Evolutionary conservation across 2,797 vertebrate species (phyloP), one percentile per base, ranked within the genome.

Genomic region (Pyrocephalus nanus): DNA sequence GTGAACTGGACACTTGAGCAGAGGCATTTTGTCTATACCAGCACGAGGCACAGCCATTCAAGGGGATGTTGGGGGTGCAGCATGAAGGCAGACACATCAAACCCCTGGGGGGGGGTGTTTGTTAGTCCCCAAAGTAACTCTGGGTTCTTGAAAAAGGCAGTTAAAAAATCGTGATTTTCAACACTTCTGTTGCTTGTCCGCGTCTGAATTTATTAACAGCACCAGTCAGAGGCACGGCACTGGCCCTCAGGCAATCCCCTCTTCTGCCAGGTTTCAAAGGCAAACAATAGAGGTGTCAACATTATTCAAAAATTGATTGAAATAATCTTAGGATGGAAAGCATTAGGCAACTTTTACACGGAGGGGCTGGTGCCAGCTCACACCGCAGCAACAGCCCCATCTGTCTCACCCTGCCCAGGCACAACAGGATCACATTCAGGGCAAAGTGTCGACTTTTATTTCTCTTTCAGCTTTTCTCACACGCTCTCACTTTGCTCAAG

Each of bases 271-370:
- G 51, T 91, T 88, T 78, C 75, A 75, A 83, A 93, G 65, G 43
- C 66, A 92, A 95, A 94, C 87, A 96, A 88, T 78, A 65, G 62
- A 92, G 65, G 85, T 93, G 91, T 91, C 81, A 94, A 94, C 1
- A 0, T 78, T 92, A 65, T 58, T 88, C 6, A 40, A 72, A 83
- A 96, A 70, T 38, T 45, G 61, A 88, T 78, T 88, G 54, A 70
- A 93, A 69, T 75, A 89, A 86, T 86, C 43, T 86, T 83, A 75
- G 57, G 95, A 83, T 90, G 92, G 61, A 96, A 96, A 96, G 72
- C 89, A 55, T 91, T 87, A 91, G 66, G 89, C 58, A 94, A 81
- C 84, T 77, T 89, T 77, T 89, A 38, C 55, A 38, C 2, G 42
- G 3, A 74, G 65, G 16, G 38, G 26, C 48, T 78, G 51, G 23